Percentiles rank a stretch among this genome's conserved stretches.
Evolutionary conservation across 2,888 invertebrate genomes (phyloP).

Genomic region (Chironomus riparius): DNA sequence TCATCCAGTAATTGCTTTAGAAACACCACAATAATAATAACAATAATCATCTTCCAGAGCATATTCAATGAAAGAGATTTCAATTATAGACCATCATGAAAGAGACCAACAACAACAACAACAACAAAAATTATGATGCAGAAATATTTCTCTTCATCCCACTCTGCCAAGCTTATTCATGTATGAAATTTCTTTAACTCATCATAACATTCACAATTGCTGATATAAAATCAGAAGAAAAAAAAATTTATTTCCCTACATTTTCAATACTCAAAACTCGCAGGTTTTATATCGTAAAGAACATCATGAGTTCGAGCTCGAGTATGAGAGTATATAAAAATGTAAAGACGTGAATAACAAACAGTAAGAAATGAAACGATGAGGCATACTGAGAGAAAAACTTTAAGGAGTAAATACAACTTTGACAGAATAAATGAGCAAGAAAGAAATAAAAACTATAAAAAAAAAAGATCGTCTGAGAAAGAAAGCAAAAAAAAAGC

Average conservation of each 20-base stretch:
- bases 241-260: neutral
- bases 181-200: too few species aligned
- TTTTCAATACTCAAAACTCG: neutral
- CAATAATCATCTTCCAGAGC: neutral
- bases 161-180: too few species aligned
- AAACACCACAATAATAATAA: neutral
- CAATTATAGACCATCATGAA: too few species aligned
- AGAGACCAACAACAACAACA: too few species aligned
- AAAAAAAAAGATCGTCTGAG: neutral
- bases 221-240: neutral
- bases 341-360: constrained; percentile 1
- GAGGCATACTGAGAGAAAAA: neutral
- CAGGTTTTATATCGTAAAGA: neutral
- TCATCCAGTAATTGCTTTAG: neutral
- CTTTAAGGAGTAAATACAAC: neutral
- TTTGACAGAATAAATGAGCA: neutral
- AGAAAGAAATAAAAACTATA: constrained; percentile 12
- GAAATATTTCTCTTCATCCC: too few species aligned
- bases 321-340: neutral
- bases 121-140: too few species aligned
- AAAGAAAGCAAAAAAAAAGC: neutral
- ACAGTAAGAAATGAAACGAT: neutral
- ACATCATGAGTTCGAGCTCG: neutral
- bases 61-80: constrained; percentile 16
- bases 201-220: too few species aligned